Percentiles rank a stretch among this genome's conserved stretches.
These are phyloP conservation scores for Mycalesis mineus DNA, from an alignment of 2,888 invertebrate genomes.

Conservation along the genomic window DNA sequence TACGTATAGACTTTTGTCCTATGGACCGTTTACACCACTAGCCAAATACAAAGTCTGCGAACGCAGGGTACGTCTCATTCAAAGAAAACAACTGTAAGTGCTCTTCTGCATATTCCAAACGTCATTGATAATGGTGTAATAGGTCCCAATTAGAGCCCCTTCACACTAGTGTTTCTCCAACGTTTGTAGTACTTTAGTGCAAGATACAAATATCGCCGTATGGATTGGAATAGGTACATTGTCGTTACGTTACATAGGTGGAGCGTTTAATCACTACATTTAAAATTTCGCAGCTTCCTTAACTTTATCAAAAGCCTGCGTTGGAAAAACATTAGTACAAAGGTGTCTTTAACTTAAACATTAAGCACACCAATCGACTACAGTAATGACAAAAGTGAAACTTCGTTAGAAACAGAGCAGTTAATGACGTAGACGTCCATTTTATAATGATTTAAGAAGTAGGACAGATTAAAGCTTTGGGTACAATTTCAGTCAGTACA, in stretches of 20 bases:
- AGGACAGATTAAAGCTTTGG: constrained; percentile 18
- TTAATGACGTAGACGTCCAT: background rate
- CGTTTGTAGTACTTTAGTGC: no score
- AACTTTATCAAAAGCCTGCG: no score
- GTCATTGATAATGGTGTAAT: constrained; percentile 16
- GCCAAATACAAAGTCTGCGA: no score
- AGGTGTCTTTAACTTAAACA: background rate
- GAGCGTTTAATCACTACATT: no score
- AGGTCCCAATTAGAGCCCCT: constrained; percentile 3
- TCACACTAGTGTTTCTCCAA: no score
- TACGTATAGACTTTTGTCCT: constrained; percentile 18
- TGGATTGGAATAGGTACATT: no score
- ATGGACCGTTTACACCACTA: constrained; percentile 20
- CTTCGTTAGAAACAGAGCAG: background rate
- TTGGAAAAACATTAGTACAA: no score
- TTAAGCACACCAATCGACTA: constrained; percentile 4
- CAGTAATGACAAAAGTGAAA: constrained; percentile 6
- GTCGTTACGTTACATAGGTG: no score
- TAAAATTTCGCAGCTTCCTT: no score
- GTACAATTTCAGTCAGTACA: constrained; percentile 9
- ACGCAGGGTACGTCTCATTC: no score
- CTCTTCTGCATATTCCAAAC: background rate
- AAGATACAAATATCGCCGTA: no score
- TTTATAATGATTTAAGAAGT: background rate
- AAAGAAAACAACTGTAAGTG: background rate